Evolutionary conservation across 2,113 vertebrate species (phyloP).

Genomic region (Bubo scandiacus): DNA sequence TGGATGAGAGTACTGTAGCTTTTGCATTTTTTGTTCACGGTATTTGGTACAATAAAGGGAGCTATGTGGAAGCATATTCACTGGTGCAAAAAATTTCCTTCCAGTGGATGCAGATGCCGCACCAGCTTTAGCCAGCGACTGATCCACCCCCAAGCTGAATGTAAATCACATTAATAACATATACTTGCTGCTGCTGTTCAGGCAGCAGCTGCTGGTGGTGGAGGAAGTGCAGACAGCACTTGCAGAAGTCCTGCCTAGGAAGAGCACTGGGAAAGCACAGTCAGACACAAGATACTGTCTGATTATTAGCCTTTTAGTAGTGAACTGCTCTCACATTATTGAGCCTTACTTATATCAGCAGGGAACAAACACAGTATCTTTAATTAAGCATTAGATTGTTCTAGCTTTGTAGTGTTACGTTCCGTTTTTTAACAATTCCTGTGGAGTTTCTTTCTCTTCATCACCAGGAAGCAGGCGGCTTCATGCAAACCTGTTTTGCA

Average conservation of each 20-base stretch:
- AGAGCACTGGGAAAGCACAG: background rate
- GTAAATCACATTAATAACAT: background rate
- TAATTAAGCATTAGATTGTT: background rate
- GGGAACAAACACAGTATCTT: background rate
- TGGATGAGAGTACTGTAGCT: background rate
- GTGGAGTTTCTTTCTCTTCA: background rate
- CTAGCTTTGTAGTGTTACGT: background rate
- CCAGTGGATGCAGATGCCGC: background rate
- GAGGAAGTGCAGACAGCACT: background rate
- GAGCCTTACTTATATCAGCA: background rate
- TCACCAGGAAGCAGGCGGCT: background rate
- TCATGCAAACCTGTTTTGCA: background rate
- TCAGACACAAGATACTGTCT: background rate
- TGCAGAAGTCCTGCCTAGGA: background rate
- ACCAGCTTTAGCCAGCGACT: background rate
- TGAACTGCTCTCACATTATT: background rate
- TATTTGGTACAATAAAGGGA: background rate
- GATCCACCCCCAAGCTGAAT: background rate
- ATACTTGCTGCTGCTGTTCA: conserved; percentile 3
- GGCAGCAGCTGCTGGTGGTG: background rate
- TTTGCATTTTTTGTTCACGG: background rate
- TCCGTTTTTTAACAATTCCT: background rate
- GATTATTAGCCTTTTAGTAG: background rate
- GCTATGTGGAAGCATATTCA: background rate
- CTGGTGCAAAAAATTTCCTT: background rate